These are phyloP conservation scores for Metridium senile DNA, from an alignment of 92 coral and sea anemone species.

Conservation along the genomic window DNA sequence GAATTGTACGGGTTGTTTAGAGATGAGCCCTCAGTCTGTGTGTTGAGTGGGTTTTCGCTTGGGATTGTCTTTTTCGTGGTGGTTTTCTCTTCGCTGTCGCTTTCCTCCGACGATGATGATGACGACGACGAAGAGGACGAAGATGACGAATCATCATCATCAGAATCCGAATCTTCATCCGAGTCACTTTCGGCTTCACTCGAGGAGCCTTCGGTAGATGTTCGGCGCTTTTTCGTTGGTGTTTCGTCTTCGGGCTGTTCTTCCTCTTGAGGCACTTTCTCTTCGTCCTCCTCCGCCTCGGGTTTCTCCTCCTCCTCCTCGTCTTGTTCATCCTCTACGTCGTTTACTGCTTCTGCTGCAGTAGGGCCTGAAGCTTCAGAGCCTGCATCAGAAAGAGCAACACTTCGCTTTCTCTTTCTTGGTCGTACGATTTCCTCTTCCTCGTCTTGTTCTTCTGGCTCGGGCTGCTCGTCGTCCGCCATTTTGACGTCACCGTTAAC, in stretches of 20 bases:
- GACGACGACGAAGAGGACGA: conserved; percentile 83
- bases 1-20: conserved; percentile 28
- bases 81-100: conserved; percentile 54
- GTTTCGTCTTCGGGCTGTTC: conserved; percentile 26
- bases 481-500: conserved; percentile 56
- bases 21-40: conserved; percentile 34
- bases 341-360: conserved; percentile 25
- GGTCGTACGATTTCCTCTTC: conserved; percentile 84
- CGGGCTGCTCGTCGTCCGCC: conserved; percentile 31
- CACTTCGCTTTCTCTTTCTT: conserved; percentile 72
- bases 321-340: conserved; percentile 20
- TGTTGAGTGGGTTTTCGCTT: conserved; percentile 28
- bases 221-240: conserved; percentile 59
- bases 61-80: neutral
- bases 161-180: conserved; percentile 68
- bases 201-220: conserved; percentile 68
- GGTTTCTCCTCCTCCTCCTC: conserved; percentile 39
- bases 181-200: conserved; percentile 81
- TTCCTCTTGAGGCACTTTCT: conserved; percentile 37
- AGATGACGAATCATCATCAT: conserved; percentile 70
- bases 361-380: conserved; percentile 53
- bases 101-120: conserved; percentile 80
- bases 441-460: conserved; percentile 57
- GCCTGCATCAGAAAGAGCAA: conserved; percentile 52
- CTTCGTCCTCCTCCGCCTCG: conserved; percentile 46